phyloP scores from a whole-genome alignment of 2,888 invertebrate genomes.

The Digitonthophagus gazella region DNA sequence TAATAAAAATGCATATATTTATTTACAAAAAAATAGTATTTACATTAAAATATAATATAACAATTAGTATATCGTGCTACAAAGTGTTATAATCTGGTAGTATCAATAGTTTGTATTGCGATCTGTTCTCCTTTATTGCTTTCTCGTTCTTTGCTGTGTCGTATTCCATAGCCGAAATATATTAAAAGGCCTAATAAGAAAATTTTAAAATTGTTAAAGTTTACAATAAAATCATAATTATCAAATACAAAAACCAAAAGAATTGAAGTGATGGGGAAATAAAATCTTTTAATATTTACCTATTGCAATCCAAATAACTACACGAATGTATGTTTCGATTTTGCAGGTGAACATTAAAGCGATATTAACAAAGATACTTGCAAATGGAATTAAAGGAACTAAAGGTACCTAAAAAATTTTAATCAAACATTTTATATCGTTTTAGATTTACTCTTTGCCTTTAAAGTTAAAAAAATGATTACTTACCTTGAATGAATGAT shows the following conservation, averaged over 20 bases:
- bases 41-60: too few relatives aligned
- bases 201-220: background rate
- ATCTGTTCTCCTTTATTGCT: background rate
- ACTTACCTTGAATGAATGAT: constrained; percentile 70
- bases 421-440: too few relatives aligned
- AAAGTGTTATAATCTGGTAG: too few relatives aligned
- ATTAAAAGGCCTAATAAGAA: constrained; percentile 71
- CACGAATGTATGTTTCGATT: constrained; percentile 82
- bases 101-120: too few relatives aligned
- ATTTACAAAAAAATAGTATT: too few relatives aligned
- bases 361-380: constrained; percentile 83
- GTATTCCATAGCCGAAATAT: constrained; percentile 83
- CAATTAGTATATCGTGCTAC: too few relatives aligned
- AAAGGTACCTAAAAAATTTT: constrained; percentile 67
- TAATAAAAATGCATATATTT: too few relatives aligned
- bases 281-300: constrained; percentile 66
- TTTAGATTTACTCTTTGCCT: too few relatives aligned
- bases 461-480: background rate
- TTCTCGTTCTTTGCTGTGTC: constrained; percentile 66
- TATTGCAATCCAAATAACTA: constrained; percentile 78
- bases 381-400: constrained; percentile 79
- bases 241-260: too few relatives aligned
- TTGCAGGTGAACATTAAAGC: constrained; percentile 90
- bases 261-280: too few relatives aligned
- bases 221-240: too few relatives aligned